These are phyloP conservation scores for Zaprionus vittiger DNA, from an alignment of 1,140 invertebrate genomes.

Conservation along the genomic window DNA sequence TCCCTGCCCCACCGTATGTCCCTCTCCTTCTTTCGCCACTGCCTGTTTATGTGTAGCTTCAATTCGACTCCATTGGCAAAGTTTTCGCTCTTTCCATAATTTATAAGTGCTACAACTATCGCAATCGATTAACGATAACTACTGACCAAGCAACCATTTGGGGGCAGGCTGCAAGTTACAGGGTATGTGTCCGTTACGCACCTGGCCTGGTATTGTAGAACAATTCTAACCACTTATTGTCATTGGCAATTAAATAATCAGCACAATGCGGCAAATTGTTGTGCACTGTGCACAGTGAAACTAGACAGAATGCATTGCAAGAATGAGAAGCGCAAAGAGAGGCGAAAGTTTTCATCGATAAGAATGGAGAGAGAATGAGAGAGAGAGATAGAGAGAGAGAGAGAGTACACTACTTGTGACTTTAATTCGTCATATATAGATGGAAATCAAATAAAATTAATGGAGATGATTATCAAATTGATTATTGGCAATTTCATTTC, in stretches of 20 bases:
- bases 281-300: background rate
- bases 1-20: background rate
- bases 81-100: slow-evolving; percentile 1
- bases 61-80: background rate
- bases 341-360: background rate
- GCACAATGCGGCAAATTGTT: slow-evolving; percentile 28
- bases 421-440: too few relatives aligned
- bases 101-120: background rate
- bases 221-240: slow-evolving; percentile 17
- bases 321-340: slow-evolving; percentile 36
- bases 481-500: too few relatives aligned
- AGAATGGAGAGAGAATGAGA: too few relatives aligned
- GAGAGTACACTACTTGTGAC: too few relatives aligned
- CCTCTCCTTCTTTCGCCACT: background rate
- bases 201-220: background rate
- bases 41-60: background rate
- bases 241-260: slow-evolving; percentile 46
- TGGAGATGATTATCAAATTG: too few relatives aligned
- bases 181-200: slow-evolving; percentile 12
- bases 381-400: too few relatives aligned
- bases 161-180: background rate
- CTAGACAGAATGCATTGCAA: background rate
- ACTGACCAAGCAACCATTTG: background rate
- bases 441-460: too few relatives aligned
- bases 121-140: too few relatives aligned